Percentiles rank a stretch among this genome's conserved stretches.
phyloP scores from a whole-genome alignment of 2,797 vertebrate genomes.

The Nannoperca obscura region DNA sequence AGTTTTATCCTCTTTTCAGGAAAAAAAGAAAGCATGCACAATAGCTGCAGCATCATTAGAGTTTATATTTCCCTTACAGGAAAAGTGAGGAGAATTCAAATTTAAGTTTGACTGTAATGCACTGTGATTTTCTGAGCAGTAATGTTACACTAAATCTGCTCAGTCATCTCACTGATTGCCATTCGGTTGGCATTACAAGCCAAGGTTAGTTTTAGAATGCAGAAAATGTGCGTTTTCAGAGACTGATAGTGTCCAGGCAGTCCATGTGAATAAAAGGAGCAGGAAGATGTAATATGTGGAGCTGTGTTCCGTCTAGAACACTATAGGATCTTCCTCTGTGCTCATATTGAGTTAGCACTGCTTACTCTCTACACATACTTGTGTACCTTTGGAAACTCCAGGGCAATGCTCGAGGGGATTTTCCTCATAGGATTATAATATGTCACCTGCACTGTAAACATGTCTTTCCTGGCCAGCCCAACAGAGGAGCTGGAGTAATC shows the following conservation, averaged over 20 bases:
- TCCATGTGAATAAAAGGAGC: not conserved
- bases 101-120: not conserved
- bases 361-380: constrained; percentile 1
- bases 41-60: not conserved
- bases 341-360: constrained; percentile 9
- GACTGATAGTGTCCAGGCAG: not conserved
- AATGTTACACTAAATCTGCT: not conserved
- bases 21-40: not conserved
- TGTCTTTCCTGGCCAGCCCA: constrained; percentile 39
- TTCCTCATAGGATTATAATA: constrained; percentile 42
- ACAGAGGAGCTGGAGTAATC: constrained; percentile 33
- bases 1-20: not conserved
- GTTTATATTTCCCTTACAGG: not conserved
- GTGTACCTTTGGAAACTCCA: constrained; percentile 44
- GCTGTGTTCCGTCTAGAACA: not conserved
- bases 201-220: not conserved
- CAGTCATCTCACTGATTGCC: not conserved
- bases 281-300: constrained; percentile 1
- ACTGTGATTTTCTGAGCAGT: not conserved
- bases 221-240: not conserved
- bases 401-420: constrained; percentile 29
- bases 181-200: not conserved
- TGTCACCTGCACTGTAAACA: constrained; percentile 56
- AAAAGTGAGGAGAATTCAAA: not conserved
- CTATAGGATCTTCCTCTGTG: not conserved